phyloP scores from a whole-genome alignment of 2,113 vertebrate species.

The Phocoena phocoena region DNA sequence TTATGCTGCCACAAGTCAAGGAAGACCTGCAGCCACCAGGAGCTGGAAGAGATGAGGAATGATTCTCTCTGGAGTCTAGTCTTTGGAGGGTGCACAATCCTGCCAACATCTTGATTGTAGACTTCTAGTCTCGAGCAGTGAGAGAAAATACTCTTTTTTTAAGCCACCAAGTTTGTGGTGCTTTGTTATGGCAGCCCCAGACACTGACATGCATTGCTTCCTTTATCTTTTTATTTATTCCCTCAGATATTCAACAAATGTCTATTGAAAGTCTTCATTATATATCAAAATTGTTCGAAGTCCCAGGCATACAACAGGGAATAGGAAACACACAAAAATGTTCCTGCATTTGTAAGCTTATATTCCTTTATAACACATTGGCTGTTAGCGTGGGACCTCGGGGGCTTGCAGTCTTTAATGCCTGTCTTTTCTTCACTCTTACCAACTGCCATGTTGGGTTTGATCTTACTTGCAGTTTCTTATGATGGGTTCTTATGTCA shows the following conservation, averaged over 20 bases:
- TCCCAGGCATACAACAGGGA: conserved; percentile 32
- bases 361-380: background rate
- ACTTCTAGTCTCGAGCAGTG: background rate
- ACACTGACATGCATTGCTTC: background rate
- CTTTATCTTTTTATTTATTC: background rate
- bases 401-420: background rate
- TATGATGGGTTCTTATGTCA: background rate
- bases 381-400: background rate
- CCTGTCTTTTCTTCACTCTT: background rate
- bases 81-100: background rate
- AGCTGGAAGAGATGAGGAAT: background rate
- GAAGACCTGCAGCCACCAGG: background rate
- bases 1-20: background rate
- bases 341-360: background rate
- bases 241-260: background rate
- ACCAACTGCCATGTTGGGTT: background rate
- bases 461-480: background rate
- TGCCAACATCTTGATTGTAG: background rate
- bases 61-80: too few species aligned
- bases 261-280: background rate
- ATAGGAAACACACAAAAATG: background rate
- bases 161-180: background rate
- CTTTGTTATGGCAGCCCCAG: background rate
- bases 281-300: background rate
- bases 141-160: background rate